Base-by-base conservation (phyloP, 1,140 invertebrate species). In the Listronotus bonariensis region DNA sequence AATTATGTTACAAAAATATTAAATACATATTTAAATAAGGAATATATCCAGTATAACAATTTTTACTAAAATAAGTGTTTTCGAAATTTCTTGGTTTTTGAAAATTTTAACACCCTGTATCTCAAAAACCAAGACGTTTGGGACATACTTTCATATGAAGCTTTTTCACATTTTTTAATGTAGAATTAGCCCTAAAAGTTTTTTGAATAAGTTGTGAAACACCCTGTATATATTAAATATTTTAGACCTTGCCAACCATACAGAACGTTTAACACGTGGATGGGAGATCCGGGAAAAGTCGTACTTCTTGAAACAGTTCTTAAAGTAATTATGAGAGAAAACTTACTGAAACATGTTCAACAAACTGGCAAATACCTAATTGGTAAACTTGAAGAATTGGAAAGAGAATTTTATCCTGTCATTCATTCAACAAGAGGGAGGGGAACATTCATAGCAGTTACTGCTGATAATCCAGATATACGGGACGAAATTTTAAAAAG, bases 231-330 rank as follows among this genome's bases (percentile, higher is more conserved):
- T n/a, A n/a, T n/a, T n/a, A 26, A 26, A 26, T 26, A 26, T 61
- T 65, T 82, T 76, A 90, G 89, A 67, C 87, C 91, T 7, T 83
- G 86, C 40, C 86, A 95, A 75, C 82, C 91, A 0, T 98, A 95
- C 75, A 82, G 97, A 54, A 92, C 99, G 53, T 99, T 98, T 80
- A 99, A 99, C 79, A 99, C 98, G 0, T 99, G 97, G 98, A 93
- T 99, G 88, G 98, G 98, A 12, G 98, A 99, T 79, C 97, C 98
- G 7, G 88, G 92, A 17, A 99, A 98, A 82, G 75, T 99, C 11
- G 81, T 98, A n/a, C 77, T 99, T 1, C 77, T 99, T 40, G 91
- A 97, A 76, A 87, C 86, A 65, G 87, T 98, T 1, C 68, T 99
- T 4, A 86, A 92, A 41, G 89, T 96, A 0, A 93, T 99, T 6